These are phyloP conservation scores for Sandelia bainsii DNA, from an alignment of 2,797 vertebrate genomes.

Conservation along the genomic window DNA sequence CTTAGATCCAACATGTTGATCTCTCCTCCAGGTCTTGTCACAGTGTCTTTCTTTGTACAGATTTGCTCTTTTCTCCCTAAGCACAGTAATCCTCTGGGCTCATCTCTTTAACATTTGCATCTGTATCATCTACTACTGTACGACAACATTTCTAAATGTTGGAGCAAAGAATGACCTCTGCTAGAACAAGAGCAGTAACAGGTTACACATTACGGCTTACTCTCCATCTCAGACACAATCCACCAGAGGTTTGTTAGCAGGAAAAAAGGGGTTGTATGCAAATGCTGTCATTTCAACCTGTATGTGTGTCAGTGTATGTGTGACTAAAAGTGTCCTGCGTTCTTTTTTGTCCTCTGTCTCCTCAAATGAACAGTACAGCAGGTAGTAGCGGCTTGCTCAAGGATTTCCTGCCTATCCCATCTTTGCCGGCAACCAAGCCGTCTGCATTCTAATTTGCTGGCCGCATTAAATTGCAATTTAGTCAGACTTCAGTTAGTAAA, in stretches of 20 bases:
- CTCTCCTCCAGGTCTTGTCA: slow-evolving; percentile 27
- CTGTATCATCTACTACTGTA: slow-evolving; percentile 58
- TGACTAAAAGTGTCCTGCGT: slow-evolving; percentile 64
- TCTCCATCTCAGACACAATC: slow-evolving; percentile 51
- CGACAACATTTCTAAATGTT: slow-evolving; percentile 44
- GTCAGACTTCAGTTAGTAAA: slow-evolving; percentile 71
- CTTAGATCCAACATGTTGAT: slow-evolving; percentile 18
- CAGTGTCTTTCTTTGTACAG: slow-evolving; percentile 17
- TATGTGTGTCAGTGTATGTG: neutral
- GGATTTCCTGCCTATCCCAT: slow-evolving; percentile 68
- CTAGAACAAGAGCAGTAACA: slow-evolving; percentile 57
- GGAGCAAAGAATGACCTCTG: slow-evolving; percentile 62
- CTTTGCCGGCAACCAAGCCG: slow-evolving; percentile 62
- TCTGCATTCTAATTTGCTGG: slow-evolving; percentile 78
- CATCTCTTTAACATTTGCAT: slow-evolving; percentile 63
- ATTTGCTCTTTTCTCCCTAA: slow-evolving; percentile 34
- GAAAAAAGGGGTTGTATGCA: slow-evolving; percentile 68
- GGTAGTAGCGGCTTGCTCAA: slow-evolving; percentile 63
- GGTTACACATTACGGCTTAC: slow-evolving; percentile 51
- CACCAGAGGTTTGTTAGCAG: slow-evolving; percentile 77
- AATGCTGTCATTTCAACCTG: slow-evolving; percentile 75
- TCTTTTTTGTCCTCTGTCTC: slow-evolving; percentile 61
- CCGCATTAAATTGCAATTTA: slow-evolving; percentile 77
- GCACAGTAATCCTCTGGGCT: slow-evolving; percentile 43
- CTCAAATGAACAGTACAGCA: slow-evolving; percentile 67